Conservation (phyloP, 2,113 vertebrate species). For the Dermatemys mawii region DNA sequence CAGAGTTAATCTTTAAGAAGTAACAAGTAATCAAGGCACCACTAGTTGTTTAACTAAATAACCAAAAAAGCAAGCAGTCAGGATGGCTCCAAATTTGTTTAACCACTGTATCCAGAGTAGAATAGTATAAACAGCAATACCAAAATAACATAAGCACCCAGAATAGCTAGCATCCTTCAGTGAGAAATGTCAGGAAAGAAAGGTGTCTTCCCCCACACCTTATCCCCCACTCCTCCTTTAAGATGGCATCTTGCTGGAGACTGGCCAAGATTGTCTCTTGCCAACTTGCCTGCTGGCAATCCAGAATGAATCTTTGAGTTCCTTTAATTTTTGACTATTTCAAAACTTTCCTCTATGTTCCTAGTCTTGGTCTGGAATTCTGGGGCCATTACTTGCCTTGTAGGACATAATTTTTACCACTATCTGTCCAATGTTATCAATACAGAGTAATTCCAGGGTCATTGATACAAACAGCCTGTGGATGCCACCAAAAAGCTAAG, state of each 20-base stretch:
- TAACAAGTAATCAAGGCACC: accelerated
- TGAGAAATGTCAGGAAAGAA: not conserved
- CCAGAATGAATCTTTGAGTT: not conserved
- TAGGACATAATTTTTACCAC: not conserved
- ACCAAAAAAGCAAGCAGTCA: not conserved
- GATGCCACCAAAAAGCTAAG: not conserved
- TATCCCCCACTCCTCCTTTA: not conserved
- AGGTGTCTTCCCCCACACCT: not conserved
- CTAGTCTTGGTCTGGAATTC: not conserved
- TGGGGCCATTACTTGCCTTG: not conserved
- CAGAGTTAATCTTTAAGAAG: not conserved
- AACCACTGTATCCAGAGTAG: not conserved
- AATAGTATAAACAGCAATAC: not conserved
- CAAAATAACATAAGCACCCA: not conserved
- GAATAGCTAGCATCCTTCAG: not conserved
- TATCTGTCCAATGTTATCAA: not conserved
- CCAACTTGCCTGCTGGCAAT: not conserved
- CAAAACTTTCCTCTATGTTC: not conserved
- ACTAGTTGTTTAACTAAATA: not conserved
- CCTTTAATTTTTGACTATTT: not conserved
- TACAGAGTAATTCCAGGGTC: accelerated
- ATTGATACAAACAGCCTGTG: not conserved
- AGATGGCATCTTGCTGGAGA: not conserved
- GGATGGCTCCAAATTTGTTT: not conserved
- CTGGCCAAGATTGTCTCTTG: not conserved